Conservation (phyloP, 2,888 invertebrate species). For the Micoletzkya japonica region DNA sequence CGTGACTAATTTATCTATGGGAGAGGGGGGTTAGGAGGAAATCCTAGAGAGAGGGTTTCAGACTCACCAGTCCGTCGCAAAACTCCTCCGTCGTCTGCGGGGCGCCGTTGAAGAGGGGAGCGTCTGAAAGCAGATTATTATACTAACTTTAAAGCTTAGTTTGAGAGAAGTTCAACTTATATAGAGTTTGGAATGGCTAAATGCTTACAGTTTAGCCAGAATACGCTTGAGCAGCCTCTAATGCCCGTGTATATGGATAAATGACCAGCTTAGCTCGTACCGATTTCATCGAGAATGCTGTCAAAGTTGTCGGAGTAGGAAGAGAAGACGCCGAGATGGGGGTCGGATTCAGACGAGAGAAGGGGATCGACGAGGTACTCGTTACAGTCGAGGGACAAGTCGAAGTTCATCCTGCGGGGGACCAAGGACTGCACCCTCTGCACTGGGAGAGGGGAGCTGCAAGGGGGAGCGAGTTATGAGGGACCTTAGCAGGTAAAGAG, state of each 20-base stretch:
- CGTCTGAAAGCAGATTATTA: constrained; percentile 11
- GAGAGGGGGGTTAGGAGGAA: too few relatives aligned
- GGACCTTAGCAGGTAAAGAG: too few relatives aligned
- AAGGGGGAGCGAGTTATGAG: constrained; percentile 1
- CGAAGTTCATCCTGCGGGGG: background rate
- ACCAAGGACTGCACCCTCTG: background rate
- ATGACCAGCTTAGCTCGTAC: too few relatives aligned
- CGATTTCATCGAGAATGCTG: constrained; percentile 2
- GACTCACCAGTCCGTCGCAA: constrained; percentile 5
- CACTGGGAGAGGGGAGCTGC: background rate
- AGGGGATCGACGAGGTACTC: constrained; percentile 4
- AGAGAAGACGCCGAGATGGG: constrained; percentile 8
- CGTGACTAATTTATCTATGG: too few relatives aligned
- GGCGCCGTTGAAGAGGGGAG: constrained; percentile 7
- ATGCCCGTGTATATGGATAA: too few relatives aligned
- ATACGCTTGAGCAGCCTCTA: too few relatives aligned
- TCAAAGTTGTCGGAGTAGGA: constrained; percentile 3
- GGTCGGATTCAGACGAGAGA: constrained; percentile 8
- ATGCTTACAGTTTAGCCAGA: too few relatives aligned
- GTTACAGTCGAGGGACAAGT: background rate
- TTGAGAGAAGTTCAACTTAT: too few relatives aligned
- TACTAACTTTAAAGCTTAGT: too few relatives aligned
- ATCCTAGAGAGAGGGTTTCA: too few relatives aligned
- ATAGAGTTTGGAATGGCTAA: too few relatives aligned
- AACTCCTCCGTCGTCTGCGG: constrained; percentile 6